A percentile compares a stretch with the other conserved stretches of the same genome.
Conservation (phyloP, 2,113 vertebrate genomes). For the Heliornis fulica region DNA sequence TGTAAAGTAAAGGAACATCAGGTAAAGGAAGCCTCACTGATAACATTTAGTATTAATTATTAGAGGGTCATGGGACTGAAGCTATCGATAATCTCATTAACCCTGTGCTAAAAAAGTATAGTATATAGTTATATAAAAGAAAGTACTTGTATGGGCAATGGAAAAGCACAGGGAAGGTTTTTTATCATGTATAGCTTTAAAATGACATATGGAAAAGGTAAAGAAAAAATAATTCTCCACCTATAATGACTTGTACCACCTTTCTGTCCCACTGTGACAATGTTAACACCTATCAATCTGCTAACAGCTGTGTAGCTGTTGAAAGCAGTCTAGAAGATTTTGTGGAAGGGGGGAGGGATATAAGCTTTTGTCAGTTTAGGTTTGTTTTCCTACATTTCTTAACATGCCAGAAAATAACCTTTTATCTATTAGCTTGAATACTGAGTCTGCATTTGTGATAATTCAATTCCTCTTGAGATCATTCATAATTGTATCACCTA, state of each 20-base stretch:
- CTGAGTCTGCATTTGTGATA: background rate
- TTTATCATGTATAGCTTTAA: background rate
- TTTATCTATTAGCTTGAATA: background rate
- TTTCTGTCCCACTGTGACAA: background rate
- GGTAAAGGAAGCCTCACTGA: background rate
- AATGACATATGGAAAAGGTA: background rate
- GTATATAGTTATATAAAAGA: background rate
- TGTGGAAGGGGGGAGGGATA: background rate
- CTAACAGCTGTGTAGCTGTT: background rate
- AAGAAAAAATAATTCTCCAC: background rate
- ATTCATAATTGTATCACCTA: fast-evolving
- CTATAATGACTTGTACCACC: background rate
- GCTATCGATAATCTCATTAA: background rate
- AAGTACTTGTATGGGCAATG: background rate
- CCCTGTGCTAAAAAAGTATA: background rate
- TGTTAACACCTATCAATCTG: background rate
- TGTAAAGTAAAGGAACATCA: background rate
- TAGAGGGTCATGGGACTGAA: background rate
- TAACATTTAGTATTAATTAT: background rate
- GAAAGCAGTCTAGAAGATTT: background rate
- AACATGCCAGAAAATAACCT: background rate
- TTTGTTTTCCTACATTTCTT: background rate
- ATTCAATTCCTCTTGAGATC: background rate
- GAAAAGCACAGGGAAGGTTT: background rate
- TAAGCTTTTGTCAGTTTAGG: background rate